A percentile compares a stretch with the other conserved stretches of the same genome.
These are phyloP conservation scores for Podargus strigoides DNA, from an alignment of 2,797 vertebrate genomes.

Conservation along the genomic window DNA sequence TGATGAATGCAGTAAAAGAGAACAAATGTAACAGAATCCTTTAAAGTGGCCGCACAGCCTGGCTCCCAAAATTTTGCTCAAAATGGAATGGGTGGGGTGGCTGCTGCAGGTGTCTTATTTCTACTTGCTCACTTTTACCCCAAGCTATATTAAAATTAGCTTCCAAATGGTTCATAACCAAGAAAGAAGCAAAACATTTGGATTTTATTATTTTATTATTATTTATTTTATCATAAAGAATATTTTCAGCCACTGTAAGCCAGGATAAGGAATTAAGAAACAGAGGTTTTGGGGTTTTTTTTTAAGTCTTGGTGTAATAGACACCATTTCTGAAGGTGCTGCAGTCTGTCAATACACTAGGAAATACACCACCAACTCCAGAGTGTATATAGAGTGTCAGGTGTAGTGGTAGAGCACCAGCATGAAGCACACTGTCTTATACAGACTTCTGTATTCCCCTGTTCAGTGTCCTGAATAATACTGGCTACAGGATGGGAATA, in stretches of 20 bases:
- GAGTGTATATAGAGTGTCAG: background rate
- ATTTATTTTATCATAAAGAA: too few species aligned
- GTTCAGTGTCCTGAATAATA: background rate
- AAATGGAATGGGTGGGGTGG: background rate
- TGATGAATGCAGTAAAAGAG: background rate
- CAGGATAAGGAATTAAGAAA: background rate
- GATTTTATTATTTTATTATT: too few species aligned
- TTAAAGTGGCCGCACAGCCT: background rate
- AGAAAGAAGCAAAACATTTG: background rate
- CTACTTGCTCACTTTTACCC: background rate
- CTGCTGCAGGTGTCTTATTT: background rate
- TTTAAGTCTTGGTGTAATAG: background rate
- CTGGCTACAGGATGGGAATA: background rate
- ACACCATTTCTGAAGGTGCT: background rate
- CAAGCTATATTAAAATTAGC: background rate
- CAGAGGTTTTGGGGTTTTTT: background rate
- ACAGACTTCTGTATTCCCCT: background rate
- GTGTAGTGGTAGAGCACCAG: background rate
- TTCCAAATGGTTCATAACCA: background rate
- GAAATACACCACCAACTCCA: background rate
- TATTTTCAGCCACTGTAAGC: background rate
- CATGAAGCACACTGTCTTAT: background rate
- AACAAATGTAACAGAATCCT: background rate
- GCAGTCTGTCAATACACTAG: background rate
- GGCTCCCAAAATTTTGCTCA: background rate